phyloP scores from a whole-genome alignment of 2,888 invertebrate genomes.

The Druceiella hillmani region DNA sequence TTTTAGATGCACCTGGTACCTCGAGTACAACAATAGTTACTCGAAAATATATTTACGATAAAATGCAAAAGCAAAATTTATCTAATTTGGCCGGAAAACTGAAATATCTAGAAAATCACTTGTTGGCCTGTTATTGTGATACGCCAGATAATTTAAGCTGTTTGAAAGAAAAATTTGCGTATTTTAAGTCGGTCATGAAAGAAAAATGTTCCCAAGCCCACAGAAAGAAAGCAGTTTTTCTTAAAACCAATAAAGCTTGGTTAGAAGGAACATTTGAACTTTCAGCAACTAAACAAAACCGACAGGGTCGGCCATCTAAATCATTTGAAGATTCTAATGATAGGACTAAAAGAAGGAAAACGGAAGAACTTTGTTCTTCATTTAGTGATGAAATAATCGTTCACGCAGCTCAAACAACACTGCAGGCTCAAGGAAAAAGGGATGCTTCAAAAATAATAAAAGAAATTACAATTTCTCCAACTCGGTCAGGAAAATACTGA shows the following conservation, averaged over 20 bases:
- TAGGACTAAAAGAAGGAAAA: conserved; percentile 19
- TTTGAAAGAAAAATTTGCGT: too few species aligned
- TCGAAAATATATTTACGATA: too few species aligned
- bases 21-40: too few species aligned
- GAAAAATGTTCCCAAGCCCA: conserved; percentile 1
- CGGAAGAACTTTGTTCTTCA: conserved; percentile 13
- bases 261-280: conserved; percentile 1
- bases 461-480: conserved; percentile 15
- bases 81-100: too few species aligned
- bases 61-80: too few species aligned
- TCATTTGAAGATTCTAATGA: conserved; percentile 19
- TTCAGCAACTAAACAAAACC: conserved; percentile 7
- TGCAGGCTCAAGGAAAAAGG: conserved; percentile 15
- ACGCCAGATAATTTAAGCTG: too few species aligned
- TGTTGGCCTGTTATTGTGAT: too few species aligned
- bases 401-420: conserved; percentile 16
- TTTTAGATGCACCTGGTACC: too few species aligned
- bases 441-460: conserved; percentile 18
- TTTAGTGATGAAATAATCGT: conserved; percentile 3
- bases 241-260: conserved; percentile 2
- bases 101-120: too few species aligned
- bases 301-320: conserved; percentile 14
- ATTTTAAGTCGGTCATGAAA: background rate
- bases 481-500: conserved; percentile 13
- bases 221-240: background rate